Base-by-base conservation (phyloP, 1,140 invertebrate genomes). In the Hylaeus volcanicus region DNA sequence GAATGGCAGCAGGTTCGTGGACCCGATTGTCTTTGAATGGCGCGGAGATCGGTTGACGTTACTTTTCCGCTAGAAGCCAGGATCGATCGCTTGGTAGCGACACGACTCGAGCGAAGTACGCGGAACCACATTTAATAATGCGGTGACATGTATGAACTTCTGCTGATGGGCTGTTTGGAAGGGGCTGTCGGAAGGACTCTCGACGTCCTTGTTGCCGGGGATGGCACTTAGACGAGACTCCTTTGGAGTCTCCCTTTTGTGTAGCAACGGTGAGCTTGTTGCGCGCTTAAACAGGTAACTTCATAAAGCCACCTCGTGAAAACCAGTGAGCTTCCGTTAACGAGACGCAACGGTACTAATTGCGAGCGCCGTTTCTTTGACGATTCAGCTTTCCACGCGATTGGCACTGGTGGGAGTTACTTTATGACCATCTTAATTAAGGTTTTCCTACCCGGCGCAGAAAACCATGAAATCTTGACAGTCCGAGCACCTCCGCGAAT, bases 281-380 rank as follows among this genome's bases (percentile, higher is more conserved):
- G 15, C 69, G 39, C 69, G 69, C n/a, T 71, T 71, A 71, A 71
- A 71, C 39, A 37, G 53, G 53, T 71, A 58, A 71, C 69, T 71
- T 58, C 65, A 68, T 68, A 68, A 51, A 2, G n/a, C n/a, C 26
- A 45, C 43, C 43, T 51, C 5, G 69, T 39, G 68, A 41, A 37
- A 43, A 58, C 65, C 9, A n/a, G 45, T 26, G 45, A 11, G n/a
- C 45, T 51, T 51, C 9, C 26, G 45, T 68, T 14, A 66, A 66
- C 45, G n/a, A 43, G 15, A 48, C 65, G 45, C 15, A 37, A 51
- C 53, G n/a, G 26, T 41, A 15, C 14, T 41, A 71, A 71, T 71
- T 71, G 69, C 39, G 53, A 58, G 43, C 53, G 26, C 14, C 68
- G 53, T 41, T 14, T 56, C 51, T 56, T 71, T 58, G 53, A 68